Percentiles rank a stretch among this genome's conserved stretches.
Conservation (phyloP, 1,140 invertebrate species). For the Hesperophylax magnus region DNA sequence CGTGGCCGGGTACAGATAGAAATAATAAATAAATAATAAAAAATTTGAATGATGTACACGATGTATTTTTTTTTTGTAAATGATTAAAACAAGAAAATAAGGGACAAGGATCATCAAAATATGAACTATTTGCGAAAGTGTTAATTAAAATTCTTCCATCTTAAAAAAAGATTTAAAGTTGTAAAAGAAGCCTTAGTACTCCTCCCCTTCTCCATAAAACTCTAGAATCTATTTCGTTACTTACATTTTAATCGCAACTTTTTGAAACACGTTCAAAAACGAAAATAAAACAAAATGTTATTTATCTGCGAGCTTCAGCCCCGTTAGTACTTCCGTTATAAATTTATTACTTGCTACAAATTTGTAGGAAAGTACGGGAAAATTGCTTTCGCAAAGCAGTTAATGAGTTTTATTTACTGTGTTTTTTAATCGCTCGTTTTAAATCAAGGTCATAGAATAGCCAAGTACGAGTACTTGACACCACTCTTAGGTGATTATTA, state of each 20-base stretch:
- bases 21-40: too few species aligned
- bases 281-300: constrained; percentile 57
- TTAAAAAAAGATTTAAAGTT: not conserved
- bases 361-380: constrained; percentile 35
- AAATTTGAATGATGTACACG: too few species aligned
- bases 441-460: too few species aligned
- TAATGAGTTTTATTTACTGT: too few species aligned
- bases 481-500: too few species aligned
- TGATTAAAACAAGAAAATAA: too few species aligned
- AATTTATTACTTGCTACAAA: constrained; percentile 53
- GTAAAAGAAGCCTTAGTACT: not conserved
- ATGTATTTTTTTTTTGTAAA: too few species aligned
- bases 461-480: too few species aligned
- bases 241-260: constrained; percentile 54
- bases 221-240: constrained; percentile 53
- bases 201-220: not conserved
- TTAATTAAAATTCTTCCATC: not conserved
- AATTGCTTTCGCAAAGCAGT: constrained; percentile 22
- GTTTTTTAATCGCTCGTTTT: too few species aligned
- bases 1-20: too few species aligned
- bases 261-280: constrained; percentile 57
- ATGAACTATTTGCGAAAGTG: too few species aligned
- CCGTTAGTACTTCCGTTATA: constrained; percentile 49
- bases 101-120: too few species aligned
- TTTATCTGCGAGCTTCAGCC: constrained; percentile 51